Percentiles rank a stretch among this genome's conserved stretches.
These are phyloP conservation scores for Trididemnum miniatum DNA, from an alignment of 23 tunicate species.

Conservation along the genomic window DNA sequence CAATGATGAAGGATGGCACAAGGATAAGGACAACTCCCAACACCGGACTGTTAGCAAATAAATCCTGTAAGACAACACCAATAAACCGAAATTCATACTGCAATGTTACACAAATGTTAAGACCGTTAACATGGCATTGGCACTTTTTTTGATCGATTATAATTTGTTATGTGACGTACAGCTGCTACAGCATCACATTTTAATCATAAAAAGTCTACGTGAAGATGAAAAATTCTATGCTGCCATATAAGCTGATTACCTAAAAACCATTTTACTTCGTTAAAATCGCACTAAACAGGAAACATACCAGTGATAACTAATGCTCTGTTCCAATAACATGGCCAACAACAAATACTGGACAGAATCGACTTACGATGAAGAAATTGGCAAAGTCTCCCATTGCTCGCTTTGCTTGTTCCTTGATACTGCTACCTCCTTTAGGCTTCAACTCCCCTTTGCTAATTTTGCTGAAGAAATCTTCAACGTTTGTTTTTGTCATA, in stretches of 20 bases:
- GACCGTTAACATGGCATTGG: too few species aligned
- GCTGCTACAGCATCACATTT: background rate
- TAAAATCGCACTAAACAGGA: too few species aligned
- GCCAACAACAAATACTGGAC: too few species aligned
- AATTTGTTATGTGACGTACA: background rate
- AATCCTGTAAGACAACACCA: constrained; percentile 29
- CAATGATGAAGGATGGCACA: constrained; percentile 62
- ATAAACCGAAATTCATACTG: too few species aligned
- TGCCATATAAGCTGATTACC: too few species aligned
- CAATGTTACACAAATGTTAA: too few species aligned
- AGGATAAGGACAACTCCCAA: constrained; percentile 58
- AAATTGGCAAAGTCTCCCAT: constrained; percentile 16
- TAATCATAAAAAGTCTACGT: too few species aligned
- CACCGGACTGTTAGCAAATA: constrained; percentile 66
- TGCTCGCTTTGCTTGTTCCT: constrained; percentile 48
- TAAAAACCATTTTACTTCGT: too few species aligned
- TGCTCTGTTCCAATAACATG: too few species aligned
- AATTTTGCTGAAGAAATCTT: constrained; percentile 38
- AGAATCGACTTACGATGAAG: constrained; percentile 54
- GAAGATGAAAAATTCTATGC: too few species aligned
- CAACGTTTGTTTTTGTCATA: constrained; percentile 36
- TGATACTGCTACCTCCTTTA: constrained; percentile 60
- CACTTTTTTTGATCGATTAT: too few species aligned
- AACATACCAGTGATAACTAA: too few species aligned
- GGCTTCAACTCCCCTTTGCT: constrained; percentile 28